Evolutionary conservation across 2,888 invertebrate genomes (phyloP), one percentile per base, ranked within the genome.

Genomic region (Caenorhabditis sp.): DNA sequence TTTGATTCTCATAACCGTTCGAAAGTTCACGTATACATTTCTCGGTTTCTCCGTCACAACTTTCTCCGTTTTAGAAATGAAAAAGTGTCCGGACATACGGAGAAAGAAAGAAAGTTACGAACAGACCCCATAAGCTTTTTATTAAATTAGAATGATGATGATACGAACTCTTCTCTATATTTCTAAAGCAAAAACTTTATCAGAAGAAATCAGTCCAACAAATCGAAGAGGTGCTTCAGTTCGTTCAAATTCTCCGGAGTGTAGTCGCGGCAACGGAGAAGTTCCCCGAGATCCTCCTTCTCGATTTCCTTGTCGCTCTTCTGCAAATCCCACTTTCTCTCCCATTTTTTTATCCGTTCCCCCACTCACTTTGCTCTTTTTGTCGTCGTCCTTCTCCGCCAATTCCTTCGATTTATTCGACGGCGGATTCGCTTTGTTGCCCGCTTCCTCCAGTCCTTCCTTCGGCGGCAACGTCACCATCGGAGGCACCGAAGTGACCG

Each of bases 161-260:
- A n/a, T n/a, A n/a, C n/a, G n/a, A n/a, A n/a, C n/a, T n/a, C n/a
- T n/a, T n/a, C n/a, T n/a, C n/a, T n/a, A n/a, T n/a, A n/a, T n/a
- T n/a, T n/a, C n/a, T n/a, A n/a, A n/a, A n/a, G n/a, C n/a, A n/a
- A n/a, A n/a, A n/a, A n/a, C n/a, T n/a, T n/a, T n/a, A n/a, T n/a
- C n/a, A n/a, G n/a, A n/a, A n/a, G n/a, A n/a, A 9, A 17, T 65
- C 15, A 55, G 17, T 65, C 63, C 55, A 65, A 65, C 63, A 65
- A 55, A 55, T 65, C 63, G 32, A 65, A 65, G 2, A 65, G 37
- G 17, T 46, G 37, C n/a, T 65, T 65, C 13, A 65, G 32, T 22
- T 65, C 63, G 37, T 6, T 26, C 7, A 65, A 45, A 11, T 55
- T 55, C 9, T 65, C 63, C 11, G 53, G 63, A 9, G 46, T 45